Conservation (phyloP, 2,888 invertebrate species). For the Epirrhoe tristata region DNA sequence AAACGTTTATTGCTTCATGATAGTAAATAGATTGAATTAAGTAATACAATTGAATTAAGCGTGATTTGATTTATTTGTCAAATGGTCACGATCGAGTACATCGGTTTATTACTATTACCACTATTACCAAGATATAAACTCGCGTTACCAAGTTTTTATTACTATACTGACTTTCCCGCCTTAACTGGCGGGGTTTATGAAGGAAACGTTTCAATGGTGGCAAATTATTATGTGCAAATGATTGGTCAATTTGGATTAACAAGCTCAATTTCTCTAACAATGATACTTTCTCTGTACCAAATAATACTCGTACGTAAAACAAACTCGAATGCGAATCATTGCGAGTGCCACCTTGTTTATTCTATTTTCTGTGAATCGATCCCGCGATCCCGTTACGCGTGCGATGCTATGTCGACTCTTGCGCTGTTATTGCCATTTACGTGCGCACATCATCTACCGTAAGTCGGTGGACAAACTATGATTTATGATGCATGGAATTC, state of each 20-base stretch:
- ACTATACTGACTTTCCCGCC: conserved; percentile 39
- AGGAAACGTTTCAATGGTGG: conserved; percentile 32
- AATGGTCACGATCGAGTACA: conserved; percentile 43
- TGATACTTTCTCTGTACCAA: conserved; percentile 11
- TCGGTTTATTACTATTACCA: conserved; percentile 28
- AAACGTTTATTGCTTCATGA: too few species aligned
- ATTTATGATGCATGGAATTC: conserved; percentile 42
- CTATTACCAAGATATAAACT: conserved; percentile 34
- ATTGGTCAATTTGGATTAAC: conserved; percentile 27
- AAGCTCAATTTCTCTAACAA: conserved; percentile 10
- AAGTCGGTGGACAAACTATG: conserved; percentile 39
- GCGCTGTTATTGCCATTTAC: conserved; percentile 43
- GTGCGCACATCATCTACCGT: conserved; percentile 43
- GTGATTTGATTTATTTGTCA: conserved; percentile 38
- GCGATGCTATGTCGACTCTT: conserved; percentile 27
- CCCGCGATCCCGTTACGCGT: conserved; percentile 41
- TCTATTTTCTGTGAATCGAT: conserved; percentile 41
- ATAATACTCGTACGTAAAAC: conserved; percentile 6
- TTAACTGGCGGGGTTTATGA: conserved; percentile 32
- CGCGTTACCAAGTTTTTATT: conserved; percentile 41
- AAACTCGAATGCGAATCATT: conserved; percentile 12
- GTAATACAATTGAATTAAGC: conserved; percentile 36
- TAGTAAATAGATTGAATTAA: too few species aligned
- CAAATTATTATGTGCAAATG: conserved; percentile 30
- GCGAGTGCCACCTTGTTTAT: conserved; percentile 25